phyloP scores from a whole-genome alignment of 2,113 vertebrate species.

The Salvelinus alpinus region DNA sequence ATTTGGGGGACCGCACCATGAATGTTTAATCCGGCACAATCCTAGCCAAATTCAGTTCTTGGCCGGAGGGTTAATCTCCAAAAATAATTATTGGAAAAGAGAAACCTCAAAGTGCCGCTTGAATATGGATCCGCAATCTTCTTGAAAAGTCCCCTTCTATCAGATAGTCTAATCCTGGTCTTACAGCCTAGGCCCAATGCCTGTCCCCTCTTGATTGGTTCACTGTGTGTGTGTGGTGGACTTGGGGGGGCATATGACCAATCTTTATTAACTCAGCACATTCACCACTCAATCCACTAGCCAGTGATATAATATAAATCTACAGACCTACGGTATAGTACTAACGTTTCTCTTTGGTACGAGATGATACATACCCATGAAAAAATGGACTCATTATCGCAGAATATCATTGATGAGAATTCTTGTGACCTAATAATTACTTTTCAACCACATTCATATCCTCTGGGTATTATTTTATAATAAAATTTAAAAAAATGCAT shows the following conservation, averaged over 20 bases:
- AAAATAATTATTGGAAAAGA: not conserved
- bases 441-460: constrained; percentile 12
- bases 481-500: too few species aligned
- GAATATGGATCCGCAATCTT: constrained; percentile 19
- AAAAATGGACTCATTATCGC: not conserved
- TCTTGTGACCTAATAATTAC: not conserved
- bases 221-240: not conserved
- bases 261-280: not conserved
- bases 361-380: too few species aligned
- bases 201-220: not conserved
- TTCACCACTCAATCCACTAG: not conserved
- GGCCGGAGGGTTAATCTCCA: constrained; percentile 14
- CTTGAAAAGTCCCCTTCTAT: constrained; percentile 15
- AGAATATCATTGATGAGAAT: not conserved
- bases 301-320: not conserved
- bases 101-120: constrained; percentile 13
- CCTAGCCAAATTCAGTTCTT: not conserved
- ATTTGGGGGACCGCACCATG: not conserved
- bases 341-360: not conserved
- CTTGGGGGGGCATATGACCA: too few species aligned
- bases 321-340: not conserved
- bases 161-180: constrained; percentile 3
- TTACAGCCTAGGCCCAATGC: not conserved
- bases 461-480: not conserved
- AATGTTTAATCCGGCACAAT: not conserved